Evolutionary conservation across 2,888 invertebrate genomes (phyloP), one percentile per base, ranked within the genome.

Genomic region (Gymnosoma rotundatum): DNA sequence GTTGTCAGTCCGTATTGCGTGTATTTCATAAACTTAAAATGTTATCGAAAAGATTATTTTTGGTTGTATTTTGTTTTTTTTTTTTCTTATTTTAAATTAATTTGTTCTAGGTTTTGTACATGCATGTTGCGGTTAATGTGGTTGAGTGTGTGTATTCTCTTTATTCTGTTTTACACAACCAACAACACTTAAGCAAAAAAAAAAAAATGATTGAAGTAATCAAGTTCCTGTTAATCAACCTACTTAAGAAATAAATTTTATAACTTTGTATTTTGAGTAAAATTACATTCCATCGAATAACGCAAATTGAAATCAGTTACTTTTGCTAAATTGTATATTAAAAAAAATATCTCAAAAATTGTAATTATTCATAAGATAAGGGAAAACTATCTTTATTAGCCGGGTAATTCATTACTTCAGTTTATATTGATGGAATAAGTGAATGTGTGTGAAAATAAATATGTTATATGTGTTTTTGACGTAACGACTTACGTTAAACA

Each of bases 1-100:
- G 60, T 79, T 81, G 81, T 81, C 78, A 74, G 78, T 79, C 78
- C 70, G 78, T 79, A 81, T 85, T 83, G 85, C 76, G 85, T 83
- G 83, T 66, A 79, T 61, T 69, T 69, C 25, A 70, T 72, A 79
- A 69, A 69, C 52, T 52, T 16, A 60, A 32, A 75, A 75, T 64
- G 73, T 78, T 78, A 83, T 79, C 79, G 70, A 83, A 75, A 75
- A 66, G 25, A 69, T 56, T 56, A 25, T 60, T 45, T 25, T 42
- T 45, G 48, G 54, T 25, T 50, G 25, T 25, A 32, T 6, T 32
- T 6, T 5, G 32, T 32, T 8, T 0, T 50, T 7, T 36, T 61
- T 50, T 42, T 61, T 50, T 42, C 14, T 48, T 60, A 60, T 67
- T 76, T 66, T 25, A 60, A 50, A 72, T 69, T 66, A 42, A 64